Percentiles rank a stretch among this genome's conserved stretches.
These are phyloP conservation scores for Xestia xanthographa DNA, from an alignment of 2,888 invertebrate genomes.

Conservation along the genomic window DNA sequence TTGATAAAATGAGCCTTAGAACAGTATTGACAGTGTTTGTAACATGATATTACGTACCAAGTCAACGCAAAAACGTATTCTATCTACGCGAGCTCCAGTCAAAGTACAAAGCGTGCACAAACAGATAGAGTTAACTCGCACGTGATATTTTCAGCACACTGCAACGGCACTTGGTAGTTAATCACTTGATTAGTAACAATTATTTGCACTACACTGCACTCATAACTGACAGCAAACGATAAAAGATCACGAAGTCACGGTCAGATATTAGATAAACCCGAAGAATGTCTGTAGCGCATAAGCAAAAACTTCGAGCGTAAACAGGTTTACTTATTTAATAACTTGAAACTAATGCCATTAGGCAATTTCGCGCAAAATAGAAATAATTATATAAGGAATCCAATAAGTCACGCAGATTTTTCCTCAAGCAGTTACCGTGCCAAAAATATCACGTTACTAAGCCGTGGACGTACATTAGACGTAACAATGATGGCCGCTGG, in stretches of 20 bases:
- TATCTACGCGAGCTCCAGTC: slow-evolving; percentile 12
- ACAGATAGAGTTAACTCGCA: slow-evolving; percentile 41
- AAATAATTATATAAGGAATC: slow-evolving; percentile 6
- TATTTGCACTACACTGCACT: slow-evolving; percentile 14
- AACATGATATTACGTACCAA: neutral
- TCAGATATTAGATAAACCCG: neutral
- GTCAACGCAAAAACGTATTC: slow-evolving; percentile 5
- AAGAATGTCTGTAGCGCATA: neutral
- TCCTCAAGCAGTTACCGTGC: slow-evolving; percentile 41
- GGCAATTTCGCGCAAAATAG: neutral
- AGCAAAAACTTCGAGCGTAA: neutral
- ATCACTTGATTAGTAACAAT: slow-evolving; percentile 37
- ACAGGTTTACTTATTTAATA: neutral
- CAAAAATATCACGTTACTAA: slow-evolving; percentile 54
- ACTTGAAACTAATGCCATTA: neutral
- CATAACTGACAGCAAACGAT: slow-evolving; percentile 28
- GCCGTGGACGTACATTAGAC: slow-evolving; percentile 91
- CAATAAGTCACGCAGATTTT: neutral
- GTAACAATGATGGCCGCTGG: slow-evolving; percentile 95
- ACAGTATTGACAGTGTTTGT: neutral
- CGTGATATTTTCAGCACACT: slow-evolving; percentile 52
- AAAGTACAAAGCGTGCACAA: slow-evolving; percentile 49
- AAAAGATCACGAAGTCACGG: slow-evolving; percentile 19
- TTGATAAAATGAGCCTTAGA: neutral
- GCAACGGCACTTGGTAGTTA: slow-evolving; percentile 44